phyloP scores from a whole-genome alignment of 2,113 vertebrate species.

The Malurus alboscapulatus region DNA sequence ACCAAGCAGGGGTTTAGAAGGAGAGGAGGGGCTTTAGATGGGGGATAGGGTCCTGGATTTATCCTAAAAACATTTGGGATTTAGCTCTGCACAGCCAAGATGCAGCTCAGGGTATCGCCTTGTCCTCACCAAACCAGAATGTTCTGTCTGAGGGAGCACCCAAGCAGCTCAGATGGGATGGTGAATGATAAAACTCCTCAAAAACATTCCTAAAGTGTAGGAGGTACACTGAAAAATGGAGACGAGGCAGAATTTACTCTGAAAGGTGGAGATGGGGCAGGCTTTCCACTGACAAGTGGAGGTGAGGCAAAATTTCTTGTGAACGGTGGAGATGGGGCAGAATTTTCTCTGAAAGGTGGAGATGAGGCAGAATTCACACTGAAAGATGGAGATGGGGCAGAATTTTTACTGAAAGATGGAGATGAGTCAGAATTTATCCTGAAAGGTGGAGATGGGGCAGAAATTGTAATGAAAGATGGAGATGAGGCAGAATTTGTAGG shows the following conservation, averaged over 20 bases:
- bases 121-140: not conserved
- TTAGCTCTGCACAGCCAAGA: not conserved
- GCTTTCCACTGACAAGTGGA: rapidly evolving
- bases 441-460: not conserved
- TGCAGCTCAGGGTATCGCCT: rapidly evolving
- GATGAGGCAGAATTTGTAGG: not conserved
- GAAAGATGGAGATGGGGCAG: not conserved
- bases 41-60: not conserved
- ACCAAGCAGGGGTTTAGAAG: not conserved
- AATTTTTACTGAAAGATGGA: rapidly evolving
- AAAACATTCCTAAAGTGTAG: no score
- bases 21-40: not conserved
- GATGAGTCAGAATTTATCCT: rapidly evolving
- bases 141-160: not conserved
- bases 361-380: rapidly evolving
- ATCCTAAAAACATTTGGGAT: not conserved
- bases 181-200: no score
- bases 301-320: not conserved
- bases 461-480: not conserved
- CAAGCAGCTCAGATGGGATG: not conserved
- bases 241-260: not conserved
- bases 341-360: rapidly evolving
- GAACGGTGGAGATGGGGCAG: no score
- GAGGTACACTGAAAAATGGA: not conserved
- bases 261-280: no score